phyloP scores from a whole-genome alignment of 2,113 vertebrate genomes.

The Stegostoma tigrinum region DNA sequence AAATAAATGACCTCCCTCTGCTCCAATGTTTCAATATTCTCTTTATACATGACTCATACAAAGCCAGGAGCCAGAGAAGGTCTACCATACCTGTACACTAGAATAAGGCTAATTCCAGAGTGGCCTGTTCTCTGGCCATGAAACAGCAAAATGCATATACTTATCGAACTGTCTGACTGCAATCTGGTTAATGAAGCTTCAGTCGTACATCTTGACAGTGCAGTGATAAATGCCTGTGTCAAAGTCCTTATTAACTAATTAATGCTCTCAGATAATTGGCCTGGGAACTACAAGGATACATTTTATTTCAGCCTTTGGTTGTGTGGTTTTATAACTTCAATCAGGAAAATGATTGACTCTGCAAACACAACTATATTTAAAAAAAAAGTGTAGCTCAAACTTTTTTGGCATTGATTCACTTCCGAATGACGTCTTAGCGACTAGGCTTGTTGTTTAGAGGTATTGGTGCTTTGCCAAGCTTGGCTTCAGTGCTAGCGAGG shows the following conservation, averaged over 20 bases:
- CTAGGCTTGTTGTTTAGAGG: too few species aligned
- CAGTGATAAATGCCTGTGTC: not conserved
- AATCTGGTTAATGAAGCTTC: not conserved
- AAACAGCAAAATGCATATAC: not conserved
- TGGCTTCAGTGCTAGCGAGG: not conserved
- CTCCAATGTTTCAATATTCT: too few species aligned
- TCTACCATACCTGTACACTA: not conserved
- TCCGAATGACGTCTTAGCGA: not conserved
- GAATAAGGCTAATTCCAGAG: not conserved
- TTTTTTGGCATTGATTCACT: not conserved
- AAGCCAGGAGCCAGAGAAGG: not conserved
- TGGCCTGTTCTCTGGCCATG: not conserved
- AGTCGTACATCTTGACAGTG: not conserved
- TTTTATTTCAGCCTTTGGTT: not conserved
- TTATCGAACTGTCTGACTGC: not conserved
- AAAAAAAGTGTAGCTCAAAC: not conserved
- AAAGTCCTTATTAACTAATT: slow-evolving; percentile 13
- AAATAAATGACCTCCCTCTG: too few species aligned
- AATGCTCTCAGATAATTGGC: slow-evolving; percentile 10
- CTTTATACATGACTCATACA: not conserved
- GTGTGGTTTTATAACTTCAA: not conserved
- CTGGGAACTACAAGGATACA: not conserved
- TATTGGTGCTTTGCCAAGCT: not conserved
- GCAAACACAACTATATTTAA: not conserved
- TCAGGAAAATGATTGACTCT: not conserved